Percentiles rank a stretch among this genome's conserved stretches.
These are phyloP conservation scores for Neostethus bicornis DNA, from an alignment of 2,797 vertebrate genomes.

Conservation along the genomic window DNA sequence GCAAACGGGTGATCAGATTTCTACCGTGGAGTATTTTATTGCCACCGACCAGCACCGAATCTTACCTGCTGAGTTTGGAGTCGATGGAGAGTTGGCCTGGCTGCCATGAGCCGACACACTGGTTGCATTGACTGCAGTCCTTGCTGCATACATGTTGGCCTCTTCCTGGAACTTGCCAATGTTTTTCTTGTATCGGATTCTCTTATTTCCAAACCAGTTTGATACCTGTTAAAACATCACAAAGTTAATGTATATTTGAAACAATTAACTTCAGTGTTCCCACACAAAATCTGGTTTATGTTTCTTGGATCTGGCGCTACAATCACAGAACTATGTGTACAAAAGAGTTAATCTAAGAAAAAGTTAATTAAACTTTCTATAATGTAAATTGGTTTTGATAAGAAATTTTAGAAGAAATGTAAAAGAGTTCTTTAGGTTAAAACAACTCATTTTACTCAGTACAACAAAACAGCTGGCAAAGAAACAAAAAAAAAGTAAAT, in stretches of 20 bases:
- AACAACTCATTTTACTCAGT: too few relatives aligned
- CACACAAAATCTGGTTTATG: neutral
- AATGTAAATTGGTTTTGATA: too few relatives aligned
- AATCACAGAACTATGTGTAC: neutral
- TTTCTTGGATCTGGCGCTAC: neutral
- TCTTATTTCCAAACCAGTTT: conserved; percentile 99
- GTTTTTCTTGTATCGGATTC: conserved; percentile 99
- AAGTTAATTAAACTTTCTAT: neutral
- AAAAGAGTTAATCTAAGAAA: neutral
- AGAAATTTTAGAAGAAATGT: neutral
- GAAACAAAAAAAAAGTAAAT: too few relatives aligned
- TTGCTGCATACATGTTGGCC: conserved; percentile 99
- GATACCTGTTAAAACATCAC: conserved; percentile 85
- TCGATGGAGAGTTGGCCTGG: conserved; percentile 98
- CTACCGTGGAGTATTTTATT: neutral
- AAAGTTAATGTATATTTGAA: neutral
- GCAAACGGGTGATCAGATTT: neutral
- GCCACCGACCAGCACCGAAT: neutral
- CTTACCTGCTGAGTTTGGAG: conserved; percentile 99
- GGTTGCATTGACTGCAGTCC: conserved; percentile 96
- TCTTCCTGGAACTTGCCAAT: conserved; percentile 99
- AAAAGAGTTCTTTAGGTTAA: neutral
- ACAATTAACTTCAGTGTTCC: neutral
- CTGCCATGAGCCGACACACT: conserved; percentile 97
- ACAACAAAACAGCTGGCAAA: too few relatives aligned